phyloP scores from a whole-genome alignment of 2,113 vertebrate species.

The Rhinolophus ferrumequinum region DNA sequence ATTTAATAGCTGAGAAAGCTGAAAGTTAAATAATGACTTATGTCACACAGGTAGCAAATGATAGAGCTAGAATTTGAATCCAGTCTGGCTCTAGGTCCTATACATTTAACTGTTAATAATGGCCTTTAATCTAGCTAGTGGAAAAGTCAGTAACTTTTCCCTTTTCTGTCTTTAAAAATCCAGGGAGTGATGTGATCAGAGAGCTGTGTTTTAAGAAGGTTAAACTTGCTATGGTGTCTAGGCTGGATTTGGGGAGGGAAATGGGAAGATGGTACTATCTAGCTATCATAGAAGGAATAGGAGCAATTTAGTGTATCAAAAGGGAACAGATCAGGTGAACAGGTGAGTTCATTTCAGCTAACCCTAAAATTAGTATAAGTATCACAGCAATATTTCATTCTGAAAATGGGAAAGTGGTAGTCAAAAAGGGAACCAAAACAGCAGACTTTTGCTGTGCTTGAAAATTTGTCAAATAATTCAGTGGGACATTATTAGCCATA shows the following conservation, averaged over 20 bases:
- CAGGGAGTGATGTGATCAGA: not conserved
- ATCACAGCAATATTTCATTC: not conserved
- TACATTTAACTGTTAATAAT: not conserved
- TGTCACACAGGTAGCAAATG: not conserved
- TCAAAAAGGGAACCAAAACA: not conserved
- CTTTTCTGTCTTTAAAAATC: conserved; percentile 27
- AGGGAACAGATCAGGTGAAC: not conserved
- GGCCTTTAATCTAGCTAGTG: not conserved
- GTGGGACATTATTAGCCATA: not conserved
- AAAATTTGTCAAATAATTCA: conserved; percentile 27
- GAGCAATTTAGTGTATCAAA: not conserved
- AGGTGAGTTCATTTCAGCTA: not conserved
- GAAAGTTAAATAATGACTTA: not conserved
- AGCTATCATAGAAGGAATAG: not conserved
- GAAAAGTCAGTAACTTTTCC: not conserved
- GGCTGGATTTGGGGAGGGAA: not conserved
- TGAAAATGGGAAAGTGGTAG: conserved; percentile 18
- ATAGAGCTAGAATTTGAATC: conserved; percentile 3
- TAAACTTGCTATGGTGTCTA: not conserved
- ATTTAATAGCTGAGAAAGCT: not conserved
- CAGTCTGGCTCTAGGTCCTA: not conserved
- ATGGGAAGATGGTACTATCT: not conserved
- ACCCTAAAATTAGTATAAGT: not conserved
- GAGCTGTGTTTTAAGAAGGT: not conserved
- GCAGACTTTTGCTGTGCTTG: conserved; percentile 15